These are phyloP conservation scores for Tonatia bakeri DNA, from an alignment of 2,113 vertebrate genomes.

Conservation along the genomic window DNA sequence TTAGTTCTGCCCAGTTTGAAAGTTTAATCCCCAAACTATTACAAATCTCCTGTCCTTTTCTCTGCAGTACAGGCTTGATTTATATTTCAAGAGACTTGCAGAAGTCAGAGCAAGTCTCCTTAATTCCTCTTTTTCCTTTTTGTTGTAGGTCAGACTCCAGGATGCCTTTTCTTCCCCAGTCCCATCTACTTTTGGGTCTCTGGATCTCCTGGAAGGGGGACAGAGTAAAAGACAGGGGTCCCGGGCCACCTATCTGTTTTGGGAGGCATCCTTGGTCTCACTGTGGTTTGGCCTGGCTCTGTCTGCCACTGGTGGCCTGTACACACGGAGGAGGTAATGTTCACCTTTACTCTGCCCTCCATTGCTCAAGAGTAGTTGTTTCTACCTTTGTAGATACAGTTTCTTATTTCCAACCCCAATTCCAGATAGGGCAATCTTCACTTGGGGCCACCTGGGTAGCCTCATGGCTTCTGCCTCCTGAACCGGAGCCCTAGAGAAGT, in stretches of 20 bases:
- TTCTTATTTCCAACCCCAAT: background rate
- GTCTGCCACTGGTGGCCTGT: background rate
- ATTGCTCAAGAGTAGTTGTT: background rate
- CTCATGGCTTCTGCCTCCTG: background rate
- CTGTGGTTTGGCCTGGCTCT: background rate
- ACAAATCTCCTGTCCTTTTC: background rate
- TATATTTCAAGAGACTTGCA: background rate
- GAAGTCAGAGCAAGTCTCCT: background rate
- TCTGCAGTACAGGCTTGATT: background rate
- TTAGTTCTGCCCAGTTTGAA: background rate
- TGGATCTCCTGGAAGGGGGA: background rate
- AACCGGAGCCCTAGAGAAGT: background rate
- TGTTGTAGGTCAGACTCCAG: background rate
- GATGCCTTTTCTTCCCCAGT: too few species aligned
- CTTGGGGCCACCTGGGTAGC: background rate
- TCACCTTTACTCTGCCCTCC: background rate
- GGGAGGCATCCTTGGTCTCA: background rate
- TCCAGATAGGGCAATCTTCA: background rate
- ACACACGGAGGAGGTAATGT: background rate
- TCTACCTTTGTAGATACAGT: background rate
- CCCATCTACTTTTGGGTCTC: background rate
- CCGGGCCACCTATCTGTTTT: background rate
- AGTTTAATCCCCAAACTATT: background rate
- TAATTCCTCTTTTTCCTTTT: background rate
- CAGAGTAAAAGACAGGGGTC: background rate